Evolutionary conservation across 2,113 vertebrate genomes (phyloP).

Genomic region (Chloebia gouldiae): DNA sequence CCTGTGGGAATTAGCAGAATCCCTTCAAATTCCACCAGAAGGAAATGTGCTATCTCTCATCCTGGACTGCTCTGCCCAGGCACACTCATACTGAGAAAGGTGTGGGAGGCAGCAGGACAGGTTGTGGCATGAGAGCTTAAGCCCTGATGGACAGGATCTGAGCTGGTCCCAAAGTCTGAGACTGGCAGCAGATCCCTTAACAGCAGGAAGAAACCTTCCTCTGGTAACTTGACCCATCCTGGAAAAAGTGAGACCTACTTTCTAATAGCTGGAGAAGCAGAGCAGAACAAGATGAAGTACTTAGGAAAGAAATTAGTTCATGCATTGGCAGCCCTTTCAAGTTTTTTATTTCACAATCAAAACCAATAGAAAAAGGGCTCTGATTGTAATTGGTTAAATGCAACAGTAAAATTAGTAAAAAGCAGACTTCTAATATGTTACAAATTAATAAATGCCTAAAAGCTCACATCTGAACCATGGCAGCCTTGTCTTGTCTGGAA

Average conservation of each 20-base stretch:
- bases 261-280: neutral
- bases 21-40: neutral
- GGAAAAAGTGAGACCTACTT: conserved; percentile 7
- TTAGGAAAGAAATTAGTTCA: neutral
- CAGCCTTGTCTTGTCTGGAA: neutral
- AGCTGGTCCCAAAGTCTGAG: neutral
- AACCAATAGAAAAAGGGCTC: neutral
- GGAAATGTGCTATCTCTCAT: rapidly evolving
- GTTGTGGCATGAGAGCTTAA: neutral
- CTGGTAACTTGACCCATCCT: neutral
- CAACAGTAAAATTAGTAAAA: neutral
- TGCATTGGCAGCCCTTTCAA: neutral
- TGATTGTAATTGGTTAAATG: neutral
- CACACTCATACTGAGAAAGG: neutral
- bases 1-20: neutral
- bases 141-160: neutral
- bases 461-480: neutral
- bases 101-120: neutral
- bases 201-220: neutral
- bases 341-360: neutral
- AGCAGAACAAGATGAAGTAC: neutral
- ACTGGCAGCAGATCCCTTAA: neutral
- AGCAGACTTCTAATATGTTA: neutral
- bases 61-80: neutral
- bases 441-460: neutral